Percentiles rank a stretch among this genome's conserved stretches.
phyloP scores from a whole-genome alignment of 30 jellyfish, hydroid and myxozoan genomes.

The Aurelia coerulea region DNA sequence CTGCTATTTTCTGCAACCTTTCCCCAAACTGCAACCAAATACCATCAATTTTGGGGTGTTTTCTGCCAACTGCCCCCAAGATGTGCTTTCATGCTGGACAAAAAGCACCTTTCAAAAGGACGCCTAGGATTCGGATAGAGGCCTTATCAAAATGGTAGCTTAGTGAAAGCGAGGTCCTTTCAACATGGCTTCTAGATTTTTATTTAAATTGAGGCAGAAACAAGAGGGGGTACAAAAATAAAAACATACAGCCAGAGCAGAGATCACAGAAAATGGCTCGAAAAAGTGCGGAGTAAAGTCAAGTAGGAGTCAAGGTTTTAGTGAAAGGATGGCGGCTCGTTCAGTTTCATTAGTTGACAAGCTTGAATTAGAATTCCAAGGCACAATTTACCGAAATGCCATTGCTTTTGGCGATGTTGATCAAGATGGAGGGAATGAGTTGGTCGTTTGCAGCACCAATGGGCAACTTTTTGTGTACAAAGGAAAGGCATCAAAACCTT shows the following conservation, averaged over 20 bases:
- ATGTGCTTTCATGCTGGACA: no score
- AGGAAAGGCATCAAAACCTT: conserved; percentile 77
- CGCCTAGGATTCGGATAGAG: background rate
- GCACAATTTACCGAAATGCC: conserved; percentile 83
- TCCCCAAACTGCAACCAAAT: no score
- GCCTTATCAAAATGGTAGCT: background rate
- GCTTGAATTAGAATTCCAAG: conserved; percentile 80
- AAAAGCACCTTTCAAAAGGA: no score
- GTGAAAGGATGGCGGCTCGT: conserved; percentile 43
- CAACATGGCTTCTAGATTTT: background rate
- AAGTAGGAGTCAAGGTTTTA: background rate
- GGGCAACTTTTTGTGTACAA: conserved; percentile 84
- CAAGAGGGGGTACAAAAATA: background rate
- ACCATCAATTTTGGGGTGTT: no score
- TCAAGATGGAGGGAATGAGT: conserved; percentile 86
- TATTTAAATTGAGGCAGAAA: background rate
- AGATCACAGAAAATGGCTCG: no score
- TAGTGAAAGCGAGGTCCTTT: background rate
- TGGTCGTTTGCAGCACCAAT: conserved; percentile 73
- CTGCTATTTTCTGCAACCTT: no score
- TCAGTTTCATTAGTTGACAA: conserved; percentile 88
- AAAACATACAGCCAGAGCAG: background rate
- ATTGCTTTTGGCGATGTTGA: conserved; percentile 91
- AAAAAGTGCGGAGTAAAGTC: background rate
- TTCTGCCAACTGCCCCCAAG: no score